Evolutionary conservation across 2,113 vertebrate genomes (phyloP), one percentile per base, ranked within the genome.

Genomic region (Barbus barbus): DNA sequence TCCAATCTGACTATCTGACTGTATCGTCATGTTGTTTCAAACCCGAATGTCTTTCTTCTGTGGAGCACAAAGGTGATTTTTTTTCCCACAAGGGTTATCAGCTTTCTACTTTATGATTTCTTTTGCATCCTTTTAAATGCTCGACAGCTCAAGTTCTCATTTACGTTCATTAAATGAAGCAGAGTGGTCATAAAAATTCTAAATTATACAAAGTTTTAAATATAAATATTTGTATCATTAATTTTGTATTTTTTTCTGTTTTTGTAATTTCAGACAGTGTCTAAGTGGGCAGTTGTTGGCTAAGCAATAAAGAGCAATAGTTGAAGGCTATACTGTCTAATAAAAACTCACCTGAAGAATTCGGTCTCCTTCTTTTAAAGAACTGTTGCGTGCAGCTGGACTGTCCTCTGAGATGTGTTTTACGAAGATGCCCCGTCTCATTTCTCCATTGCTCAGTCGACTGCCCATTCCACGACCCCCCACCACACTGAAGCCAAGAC

Each of bases 341-440:
- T 36, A 36, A 3, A 36, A 8, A 41, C 38, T 2, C 91, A 99
- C 98, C 97, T 99, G 96, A 44, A 99, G 93, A 56, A 99, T 97
- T 89, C 95, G 94, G 92, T 99, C 97, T 92, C 98, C 97, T 1
- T 95, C 94, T 92, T 95, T 97, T 84, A 99, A 93, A 0, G 95
- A 96, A 90, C 96, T 94, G 72, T 96, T 95, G 92, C 93, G 94
- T 90, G 96, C 96, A 18, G 97, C 98, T 11, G 97, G 97, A 92
- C 97, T 97, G 90, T 97, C 96, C 86, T 96, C 96, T 53, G 96
- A 92, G 87, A 99, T 96, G 73, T 99, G 96, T 83, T 99, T 99
- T 91, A 99, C 96, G 91, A 99, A 98, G 93, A 99, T 97, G 71
- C 98, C 98, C 88, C 98, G 95, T 96, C 97, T 98, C 88, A 99